Base-by-base conservation (phyloP, 1,140 invertebrate species). In the Meteorus sp. region DNA sequence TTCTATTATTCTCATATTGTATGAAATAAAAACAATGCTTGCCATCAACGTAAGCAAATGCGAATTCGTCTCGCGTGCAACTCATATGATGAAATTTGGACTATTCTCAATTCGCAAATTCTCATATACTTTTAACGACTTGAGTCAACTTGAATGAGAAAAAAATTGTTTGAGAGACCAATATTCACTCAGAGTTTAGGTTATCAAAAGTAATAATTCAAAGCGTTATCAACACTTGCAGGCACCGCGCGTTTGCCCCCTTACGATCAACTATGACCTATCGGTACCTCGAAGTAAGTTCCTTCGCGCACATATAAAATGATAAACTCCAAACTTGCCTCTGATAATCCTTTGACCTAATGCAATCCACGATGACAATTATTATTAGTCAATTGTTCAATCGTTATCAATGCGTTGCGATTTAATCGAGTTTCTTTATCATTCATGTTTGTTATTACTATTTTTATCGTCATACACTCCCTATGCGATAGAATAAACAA, bases 131-230 rank as follows among this genome's bases (percentile, higher is more conserved):
- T n/a, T n/a, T n/a, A n/a, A n/a, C n/a, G n/a, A n/a, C 41, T 11
- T 11, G 43, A 48, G 48, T 33, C 45, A 45, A 45, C 41, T 47
- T 52, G 45, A 27, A 56, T 43, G 33, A 11, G 56, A 39, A 59
- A 60, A 63, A 66, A 60, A n/a, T n/a, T 61, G 31, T 54, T 39
- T 13, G 43, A 44, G 48, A 58, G 54, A 44, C 50, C 45, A 54
- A 62, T 64, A 64, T 63, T 64, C 60, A 41, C 55, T n/a, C 52
- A 53, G 59, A 59, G 50, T 19, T 48, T 52, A 39, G 23, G 59
- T 70, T 69, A 69, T 70, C 65, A 47, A 31, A 35, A n/a, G n/a
- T 25, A 22, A 44, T 62, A 64, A 62, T 68, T 64, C 51, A 68
- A n/a, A n/a, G 25, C 60, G 57, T 27, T 70, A 70, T 68, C 66